Evolutionary conservation across 2,888 invertebrate species (phyloP).

Genomic region (Sarcophaga subvicina): DNA sequence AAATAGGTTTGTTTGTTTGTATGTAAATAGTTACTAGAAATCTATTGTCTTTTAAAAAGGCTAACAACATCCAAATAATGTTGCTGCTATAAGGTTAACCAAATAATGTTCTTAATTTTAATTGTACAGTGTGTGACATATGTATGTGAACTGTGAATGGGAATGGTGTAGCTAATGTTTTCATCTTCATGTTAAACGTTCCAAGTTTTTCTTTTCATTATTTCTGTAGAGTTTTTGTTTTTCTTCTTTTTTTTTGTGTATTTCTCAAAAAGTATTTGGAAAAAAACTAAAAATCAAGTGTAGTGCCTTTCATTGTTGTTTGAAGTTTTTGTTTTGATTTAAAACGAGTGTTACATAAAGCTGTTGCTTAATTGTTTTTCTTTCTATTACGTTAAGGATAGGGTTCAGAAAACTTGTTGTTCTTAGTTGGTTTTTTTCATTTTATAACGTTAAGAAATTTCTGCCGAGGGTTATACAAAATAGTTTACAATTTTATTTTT

Average conservation of each 20-base stretch:
- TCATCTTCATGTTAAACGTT: conserved; percentile 30
- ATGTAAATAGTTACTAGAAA: not conserved
- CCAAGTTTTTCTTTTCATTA: not conserved
- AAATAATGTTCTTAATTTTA: conserved; percentile 4
- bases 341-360: not conserved
- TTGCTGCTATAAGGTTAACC: conserved; percentile 14
- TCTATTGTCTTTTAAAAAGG: not conserved
- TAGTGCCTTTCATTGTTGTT: conserved; percentile 42
- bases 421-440: conserved; percentile 14
- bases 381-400: not conserved
- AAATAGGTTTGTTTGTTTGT: not conserved
- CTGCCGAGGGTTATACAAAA: conserved; percentile 69
- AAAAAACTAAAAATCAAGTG: conserved; percentile 38
- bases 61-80: not conserved
- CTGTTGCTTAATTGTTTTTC: conserved; percentile 12
- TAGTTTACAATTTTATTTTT: conserved; percentile 71
- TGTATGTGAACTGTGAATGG: conserved; percentile 1
- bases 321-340: conserved; percentile 6
- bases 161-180: not conserved
- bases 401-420: conserved; percentile 12
- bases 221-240: not conserved
- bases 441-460: conserved; percentile 2
- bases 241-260: not conserved
- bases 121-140: not conserved
- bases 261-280: not conserved